Evolutionary conservation across 2,888 invertebrate genomes (phyloP), one percentile per base, ranked within the genome.

Genomic region (Leptinotarsa tumamoca): DNA sequence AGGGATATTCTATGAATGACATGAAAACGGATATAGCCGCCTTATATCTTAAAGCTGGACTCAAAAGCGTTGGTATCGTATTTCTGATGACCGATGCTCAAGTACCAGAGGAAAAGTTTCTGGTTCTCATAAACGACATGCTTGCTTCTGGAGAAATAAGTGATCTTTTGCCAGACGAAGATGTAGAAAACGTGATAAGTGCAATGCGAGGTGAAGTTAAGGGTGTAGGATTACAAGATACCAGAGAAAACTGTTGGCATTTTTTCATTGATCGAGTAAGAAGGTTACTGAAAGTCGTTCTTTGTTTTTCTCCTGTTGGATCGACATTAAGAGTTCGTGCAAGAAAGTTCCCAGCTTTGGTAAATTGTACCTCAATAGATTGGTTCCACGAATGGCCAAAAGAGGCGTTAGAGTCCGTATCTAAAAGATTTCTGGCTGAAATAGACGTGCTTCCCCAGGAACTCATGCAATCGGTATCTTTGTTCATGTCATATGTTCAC

Each of bases 381-480:
- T 98, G 98, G 98, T 98, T 98, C 89, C 97, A 98, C 87, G 96
- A 97, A 86, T 98, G 98, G 98, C 98, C 98, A 0, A 92, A 92
- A 85, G 95, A 97, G 86, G 98, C 98, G 50, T 89, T 98, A 83
- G 92, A 94, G 79, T 97, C 97, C 52, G 98, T 98, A 1, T 96
- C 97, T 15, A 91, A 90, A 80, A 90, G 95, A 77, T 98, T 98
- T 87, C 90, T 97, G 51, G 90, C 93, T 7, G 94, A 95, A 87
- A 93, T 96, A 18, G 92, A 94, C 76, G 91, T 93, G 15, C 88
- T 98, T 73, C 93, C 94, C 82, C 94, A 81, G 23, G 83, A 89
- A 4, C 86, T 95, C 10, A 90, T 92, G 0, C 89, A 90, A 0
- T 90, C 95, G 0, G 94, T 97, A 1, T 92, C 97, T 0, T 87